Evolutionary conservation across 2,888 invertebrate genomes (phyloP), one percentile per base, ranked within the genome.

Genomic region (Diplazon laetatorius): DNA sequence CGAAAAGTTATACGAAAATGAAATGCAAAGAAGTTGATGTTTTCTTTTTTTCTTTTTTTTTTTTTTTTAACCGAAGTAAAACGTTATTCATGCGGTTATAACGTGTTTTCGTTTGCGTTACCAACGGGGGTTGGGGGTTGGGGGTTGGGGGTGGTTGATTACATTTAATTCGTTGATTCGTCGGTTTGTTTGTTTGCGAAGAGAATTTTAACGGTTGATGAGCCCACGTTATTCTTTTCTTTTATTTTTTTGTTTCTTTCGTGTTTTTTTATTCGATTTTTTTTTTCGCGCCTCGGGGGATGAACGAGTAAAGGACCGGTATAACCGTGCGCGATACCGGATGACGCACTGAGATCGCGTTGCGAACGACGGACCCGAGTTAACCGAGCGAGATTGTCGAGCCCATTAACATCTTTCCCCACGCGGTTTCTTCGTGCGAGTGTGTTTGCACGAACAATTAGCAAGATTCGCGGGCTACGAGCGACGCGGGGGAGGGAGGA

Each of bases 401-500:
- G 71, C 35, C 37, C 69, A 80, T 80, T 80, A 80, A 76, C 73
- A 65, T 74, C 78, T 75, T 52, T 42, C 55, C 37, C n/a, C n/a
- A n/a, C n/a, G 37, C 52, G 44, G 60, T 39, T 37, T 39, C 65
- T 60, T 50, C 30, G 30, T 46, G 14, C 30, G 14, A 48, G 16
- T 44, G 25, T 74, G 60, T 80, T 80, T 80, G 65, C 71, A 37
- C 30, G 35, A 78, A 76, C 69, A 74, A 80, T 80, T 82, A 82
- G 74, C 70, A 44, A 60, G 16, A 46, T 50, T 60, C 44, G 63
- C 20, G 25, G 16, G 14, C n/a, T n/a, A 16, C 62, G 14, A 46
- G 30, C 44, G 69, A n/a, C n/a, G n/a, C n/a, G n/a, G n/a, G n/a
- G n/a, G n/a, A n/a, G n/a, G n/a, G n/a, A n/a, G n/a, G n/a, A n/a